A percentile compares a stretch with the other conserved stretches of the same genome.
Evolutionary conservation across 2,797 vertebrate genomes (phyloP).

Genomic region (Percopsis omiscomaycus): DNA sequence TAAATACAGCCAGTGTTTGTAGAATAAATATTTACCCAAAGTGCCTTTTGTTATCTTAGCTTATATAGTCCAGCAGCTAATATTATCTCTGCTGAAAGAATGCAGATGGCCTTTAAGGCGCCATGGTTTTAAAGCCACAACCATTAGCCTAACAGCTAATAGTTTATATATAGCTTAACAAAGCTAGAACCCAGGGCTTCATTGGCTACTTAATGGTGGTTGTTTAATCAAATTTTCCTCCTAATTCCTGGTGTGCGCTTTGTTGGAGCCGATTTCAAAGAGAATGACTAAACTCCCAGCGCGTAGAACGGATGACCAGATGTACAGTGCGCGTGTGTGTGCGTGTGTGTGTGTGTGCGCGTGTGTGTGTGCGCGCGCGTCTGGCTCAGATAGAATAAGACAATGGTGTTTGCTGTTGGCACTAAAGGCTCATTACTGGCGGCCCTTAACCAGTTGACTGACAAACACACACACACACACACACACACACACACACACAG

Average conservation of each 20-base stretch:
- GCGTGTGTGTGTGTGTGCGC: conserved; percentile 23
- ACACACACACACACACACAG: conserved; percentile 36
- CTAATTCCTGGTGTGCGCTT: conserved; percentile 52
- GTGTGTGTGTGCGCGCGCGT: conserved; percentile 18
- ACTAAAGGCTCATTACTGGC: conserved; percentile 63
- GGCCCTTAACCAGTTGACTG: conserved; percentile 42
- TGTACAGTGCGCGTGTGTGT: conserved; percentile 26
- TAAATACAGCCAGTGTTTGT: conserved; percentile 1
- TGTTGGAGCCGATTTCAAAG: conserved; percentile 48
- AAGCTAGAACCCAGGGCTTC: conserved; percentile 48
- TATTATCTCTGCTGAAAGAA: conserved; percentile 65
- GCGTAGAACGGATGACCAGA: conserved; percentile 36
- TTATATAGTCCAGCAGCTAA: conserved; percentile 50
- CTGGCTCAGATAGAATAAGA: conserved; percentile 63
- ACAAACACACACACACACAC: conserved; percentile 32
- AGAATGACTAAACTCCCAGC: conserved; percentile 21
- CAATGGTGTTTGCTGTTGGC: conserved; percentile 72
- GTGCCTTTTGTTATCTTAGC: conserved; percentile 26
- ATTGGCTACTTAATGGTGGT: conserved; percentile 67
- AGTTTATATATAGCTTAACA: conserved; percentile 60
- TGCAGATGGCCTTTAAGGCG: conserved; percentile 60
- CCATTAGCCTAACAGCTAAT: conserved; percentile 57
- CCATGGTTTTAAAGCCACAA: conserved; percentile 52
- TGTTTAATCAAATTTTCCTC: conserved; percentile 54
- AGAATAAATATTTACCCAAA: conserved; percentile 16